Conservation (phyloP, 2,797 vertebrate species). For the Garrulus glandarius region DNA sequence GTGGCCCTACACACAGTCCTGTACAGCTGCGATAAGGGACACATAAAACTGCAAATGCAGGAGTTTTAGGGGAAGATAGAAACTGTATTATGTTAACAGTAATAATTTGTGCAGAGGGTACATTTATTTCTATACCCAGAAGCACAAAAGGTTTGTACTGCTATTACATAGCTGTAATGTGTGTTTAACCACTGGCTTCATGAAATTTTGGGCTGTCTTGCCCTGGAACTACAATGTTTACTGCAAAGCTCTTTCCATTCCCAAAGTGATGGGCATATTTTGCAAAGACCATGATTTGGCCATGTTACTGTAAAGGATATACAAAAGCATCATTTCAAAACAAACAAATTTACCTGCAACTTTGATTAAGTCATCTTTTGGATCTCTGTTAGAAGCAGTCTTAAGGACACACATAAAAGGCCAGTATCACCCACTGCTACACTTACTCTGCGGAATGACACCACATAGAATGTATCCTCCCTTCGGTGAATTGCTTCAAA, state of each 20-base stretch:
- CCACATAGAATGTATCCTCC: slow-evolving; percentile 94
- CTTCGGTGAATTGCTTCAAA: slow-evolving; percentile 90
- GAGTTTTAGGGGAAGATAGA: not conserved
- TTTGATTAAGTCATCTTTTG: not conserved
- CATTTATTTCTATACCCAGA: not conserved
- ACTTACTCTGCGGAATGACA: slow-evolving; percentile 95
- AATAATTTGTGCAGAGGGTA: not conserved
- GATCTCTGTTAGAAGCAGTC: not conserved
- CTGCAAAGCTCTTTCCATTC: not conserved
- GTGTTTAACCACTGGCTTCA: not conserved
- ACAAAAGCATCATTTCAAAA: not conserved
- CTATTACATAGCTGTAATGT: not conserved
- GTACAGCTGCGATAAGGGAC: not conserved
- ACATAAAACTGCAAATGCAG: not conserved
- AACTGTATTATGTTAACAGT: not conserved
- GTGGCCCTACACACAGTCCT: not conserved
- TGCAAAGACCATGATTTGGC: not conserved
- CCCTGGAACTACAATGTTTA: not conserved
- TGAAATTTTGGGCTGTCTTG: not conserved
- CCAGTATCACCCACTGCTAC: not conserved
- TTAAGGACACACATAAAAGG: not conserved
- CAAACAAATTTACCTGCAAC: not conserved
- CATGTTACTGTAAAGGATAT: not conserved
- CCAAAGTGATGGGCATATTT: not conserved
- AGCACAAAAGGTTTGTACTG: not conserved